phyloP scores from a whole-genome alignment of 2,113 vertebrate genomes.

The Mus pahari region DNA sequence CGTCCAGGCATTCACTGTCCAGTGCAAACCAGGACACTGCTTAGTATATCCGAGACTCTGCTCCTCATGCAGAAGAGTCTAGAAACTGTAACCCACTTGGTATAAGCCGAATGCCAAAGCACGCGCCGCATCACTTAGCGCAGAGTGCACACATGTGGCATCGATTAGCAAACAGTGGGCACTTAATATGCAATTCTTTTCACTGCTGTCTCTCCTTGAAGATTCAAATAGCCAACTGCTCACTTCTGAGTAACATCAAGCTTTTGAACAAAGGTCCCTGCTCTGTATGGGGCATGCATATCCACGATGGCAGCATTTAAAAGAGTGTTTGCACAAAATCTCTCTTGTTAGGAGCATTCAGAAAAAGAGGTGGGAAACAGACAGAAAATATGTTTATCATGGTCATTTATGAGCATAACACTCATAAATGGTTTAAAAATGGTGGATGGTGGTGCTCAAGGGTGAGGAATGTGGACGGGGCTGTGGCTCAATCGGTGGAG shows the following conservation, averaged over 20 bases:
- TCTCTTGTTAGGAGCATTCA: background rate
- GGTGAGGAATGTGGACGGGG: background rate
- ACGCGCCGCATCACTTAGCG: background rate
- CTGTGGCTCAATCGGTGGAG: too few relatives aligned
- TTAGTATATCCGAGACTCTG: background rate
- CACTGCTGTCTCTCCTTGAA: background rate
- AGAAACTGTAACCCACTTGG: background rate
- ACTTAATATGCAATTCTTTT: background rate
- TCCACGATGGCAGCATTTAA: rapidly evolving
- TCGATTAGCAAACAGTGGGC: background rate
- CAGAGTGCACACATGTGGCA: rapidly evolving
- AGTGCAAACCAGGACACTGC: background rate
- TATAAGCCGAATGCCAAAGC: rapidly evolving
- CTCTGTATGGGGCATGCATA: rapidly evolving
- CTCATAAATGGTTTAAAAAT: background rate
- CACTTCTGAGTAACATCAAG: rapidly evolving
- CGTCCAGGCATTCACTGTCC: too few relatives aligned
- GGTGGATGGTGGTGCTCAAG: background rate
- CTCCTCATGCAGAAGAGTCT: background rate
- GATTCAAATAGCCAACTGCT: background rate
- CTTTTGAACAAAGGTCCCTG: background rate
- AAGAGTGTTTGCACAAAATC: background rate
- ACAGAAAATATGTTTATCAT: background rate
- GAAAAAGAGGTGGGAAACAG: background rate
- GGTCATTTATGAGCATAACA: background rate